A percentile compares a stretch with the other conserved stretches of the same genome.
These are phyloP conservation scores for Drosophila rellima DNA, from an alignment of 2,888 invertebrate genomes.

Conservation along the genomic window DNA sequence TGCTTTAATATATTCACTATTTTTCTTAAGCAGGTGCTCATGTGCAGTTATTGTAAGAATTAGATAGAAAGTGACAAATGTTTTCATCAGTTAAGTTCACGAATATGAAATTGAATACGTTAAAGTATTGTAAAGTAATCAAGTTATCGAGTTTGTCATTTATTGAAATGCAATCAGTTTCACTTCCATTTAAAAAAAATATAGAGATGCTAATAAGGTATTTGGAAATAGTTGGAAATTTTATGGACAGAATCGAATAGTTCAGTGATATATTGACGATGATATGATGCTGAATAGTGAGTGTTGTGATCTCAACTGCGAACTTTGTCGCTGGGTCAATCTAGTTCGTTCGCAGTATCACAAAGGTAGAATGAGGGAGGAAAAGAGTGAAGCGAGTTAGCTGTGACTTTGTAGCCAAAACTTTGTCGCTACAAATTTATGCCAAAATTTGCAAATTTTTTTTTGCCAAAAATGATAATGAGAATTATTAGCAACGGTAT, in stretches of 20 bases:
- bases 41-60: no score
- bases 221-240: background rate
- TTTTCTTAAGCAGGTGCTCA: no score
- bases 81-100: background rate
- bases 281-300: slow-evolving; percentile 1
- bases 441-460: slow-evolving; percentile 66
- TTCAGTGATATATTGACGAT: slow-evolving; percentile 21
- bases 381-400: no score
- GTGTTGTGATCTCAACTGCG: slow-evolving; percentile 28
- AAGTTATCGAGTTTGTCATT: no score
- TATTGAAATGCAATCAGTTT: slow-evolving; percentile 2
- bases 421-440: slow-evolving; percentile 61
- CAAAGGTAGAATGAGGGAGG: background rate
- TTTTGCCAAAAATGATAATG: slow-evolving; percentile 68
- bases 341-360: slow-evolving; percentile 44
- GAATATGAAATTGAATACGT: background rate
- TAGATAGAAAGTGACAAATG: no score
- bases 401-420: slow-evolving; percentile 9
- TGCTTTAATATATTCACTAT: no score
- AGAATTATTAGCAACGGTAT: slow-evolving; percentile 49
- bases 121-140: background rate
- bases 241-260: background rate
- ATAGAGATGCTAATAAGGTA: background rate
- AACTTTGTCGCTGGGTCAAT: slow-evolving; percentile 61
- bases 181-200: background rate